phyloP scores from a whole-genome alignment of 1,140 invertebrate genomes.

The Dreissena rostriformis region DNA sequence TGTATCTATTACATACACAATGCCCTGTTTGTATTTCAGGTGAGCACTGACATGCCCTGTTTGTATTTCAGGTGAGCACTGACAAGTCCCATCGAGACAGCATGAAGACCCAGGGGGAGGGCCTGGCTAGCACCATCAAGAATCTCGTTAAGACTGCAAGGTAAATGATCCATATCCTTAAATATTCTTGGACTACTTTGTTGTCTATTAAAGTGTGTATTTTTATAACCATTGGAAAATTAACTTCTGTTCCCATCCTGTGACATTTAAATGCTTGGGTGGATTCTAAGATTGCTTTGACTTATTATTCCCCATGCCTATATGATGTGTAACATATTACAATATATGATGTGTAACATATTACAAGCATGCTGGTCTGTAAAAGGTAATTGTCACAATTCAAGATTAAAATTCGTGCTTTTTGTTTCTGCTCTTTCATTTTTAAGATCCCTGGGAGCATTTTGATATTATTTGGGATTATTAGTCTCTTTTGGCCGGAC shows the following conservation, averaged over 20 bases:
- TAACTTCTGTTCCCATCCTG: neutral
- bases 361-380: too few species aligned
- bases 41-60: slow-evolving; percentile 70
- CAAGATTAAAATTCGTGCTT: too few species aligned
- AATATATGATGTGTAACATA: too few species aligned
- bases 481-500: too few species aligned
- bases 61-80: slow-evolving; percentile 70
- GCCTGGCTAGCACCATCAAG: slow-evolving; percentile 72
- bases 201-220: neutral
- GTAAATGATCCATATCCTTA: slow-evolving; percentile 57
- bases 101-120: slow-evolving; percentile 74
- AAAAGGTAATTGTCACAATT: too few species aligned
- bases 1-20: too few species aligned
- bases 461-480: too few species aligned
- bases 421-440: too few species aligned
- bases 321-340: too few species aligned
- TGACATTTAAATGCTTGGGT: neutral
- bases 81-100: slow-evolving; percentile 71
- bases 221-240: neutral
- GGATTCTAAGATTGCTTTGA: too few species aligned
- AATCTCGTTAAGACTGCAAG: slow-evolving; percentile 77
- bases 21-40: slow-evolving; percentile 54
- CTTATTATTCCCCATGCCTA: too few species aligned
- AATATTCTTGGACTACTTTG: neutral
- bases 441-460: too few species aligned